Evolutionary conservation across 2,888 invertebrate genomes (phyloP), one percentile per base, ranked within the genome.

Genomic region (Spodoptera exigua): DNA sequence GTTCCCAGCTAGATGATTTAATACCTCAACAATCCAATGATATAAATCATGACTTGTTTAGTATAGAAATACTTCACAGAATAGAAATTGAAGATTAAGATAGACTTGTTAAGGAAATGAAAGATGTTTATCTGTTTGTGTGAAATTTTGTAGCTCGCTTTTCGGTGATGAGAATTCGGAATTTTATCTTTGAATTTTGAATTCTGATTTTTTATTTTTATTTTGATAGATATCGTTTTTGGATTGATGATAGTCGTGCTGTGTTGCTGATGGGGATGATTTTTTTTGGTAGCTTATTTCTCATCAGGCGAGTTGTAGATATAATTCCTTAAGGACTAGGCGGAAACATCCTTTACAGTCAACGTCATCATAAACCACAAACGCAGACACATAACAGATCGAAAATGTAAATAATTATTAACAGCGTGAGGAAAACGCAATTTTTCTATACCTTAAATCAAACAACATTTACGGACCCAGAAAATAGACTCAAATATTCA

Each of bases 61-160:
- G 57, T 70, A 78, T 82, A 70, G 77, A 66, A 70, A 49, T 51
- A 64, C 39, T 78, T 82, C 76, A 79, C 82, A 78, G 81, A 78
- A 87, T 82, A 82, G 80, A 82, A 85, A 86, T 88, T 83, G 78
- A 67, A 87, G 89, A 89, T 89, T 79, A 65, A 89, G 89, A 89
- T 89, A 86, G 75, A 74, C 77, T 69, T 76, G 70, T 74, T 79
- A 72, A 59, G 70, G 74, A 81, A 77, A 80, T 80, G 70, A 78
- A 78, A 76, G 83, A 80, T 74, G 73, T 60, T 75, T 72, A 78
- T 78, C 79, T 78, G 58, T 72, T 61, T 59, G 57, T 66, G 48
- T 74, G 60, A 73, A 73, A 58, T 52, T 72, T 51, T 68, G 76
- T 76, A 81, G 77, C 67, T 34, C 43, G 53, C 7, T 51, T 72